Conservation (phyloP, 2,797 vertebrate species). For the Tokudaia tokunoshimensis region DNA sequence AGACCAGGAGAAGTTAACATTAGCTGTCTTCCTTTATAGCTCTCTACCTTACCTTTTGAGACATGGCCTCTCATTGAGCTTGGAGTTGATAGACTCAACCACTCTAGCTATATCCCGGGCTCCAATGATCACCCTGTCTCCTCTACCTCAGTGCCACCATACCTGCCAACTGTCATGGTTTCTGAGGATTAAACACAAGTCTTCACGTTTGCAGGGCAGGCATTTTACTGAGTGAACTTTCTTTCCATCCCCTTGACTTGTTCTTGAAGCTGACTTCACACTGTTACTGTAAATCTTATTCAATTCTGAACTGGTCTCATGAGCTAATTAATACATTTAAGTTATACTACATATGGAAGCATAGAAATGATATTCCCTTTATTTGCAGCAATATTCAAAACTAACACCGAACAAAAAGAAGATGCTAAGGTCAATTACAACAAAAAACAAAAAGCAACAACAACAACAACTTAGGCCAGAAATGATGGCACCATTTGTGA, state of each 20-base stretch:
- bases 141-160: too few species aligned
- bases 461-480: neutral
- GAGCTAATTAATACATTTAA: slow-evolving; percentile 55
- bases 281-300: slow-evolving; percentile 41
- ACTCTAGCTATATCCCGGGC: too few species aligned
- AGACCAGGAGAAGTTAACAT: neutral
- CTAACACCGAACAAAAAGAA: slow-evolving; percentile 45
- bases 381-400: slow-evolving; percentile 54
- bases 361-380: slow-evolving; percentile 34
- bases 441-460: neutral
- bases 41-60: neutral
- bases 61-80: neutral
- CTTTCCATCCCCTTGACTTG: neutral
- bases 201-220: neutral
- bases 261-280: neutral
- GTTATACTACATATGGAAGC: slow-evolving; percentile 58
- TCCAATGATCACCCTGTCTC: neutral
- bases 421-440: neutral
- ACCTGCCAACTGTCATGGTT: neutral
- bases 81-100: neutral
- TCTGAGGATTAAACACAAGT: neutral
- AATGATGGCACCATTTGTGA: neutral
- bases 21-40: neutral
- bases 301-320: slow-evolving; percentile 19
- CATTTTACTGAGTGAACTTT: neutral